Conservation (phyloP, 2,888 invertebrate genomes). For the Pharmacophagus antenor region DNA sequence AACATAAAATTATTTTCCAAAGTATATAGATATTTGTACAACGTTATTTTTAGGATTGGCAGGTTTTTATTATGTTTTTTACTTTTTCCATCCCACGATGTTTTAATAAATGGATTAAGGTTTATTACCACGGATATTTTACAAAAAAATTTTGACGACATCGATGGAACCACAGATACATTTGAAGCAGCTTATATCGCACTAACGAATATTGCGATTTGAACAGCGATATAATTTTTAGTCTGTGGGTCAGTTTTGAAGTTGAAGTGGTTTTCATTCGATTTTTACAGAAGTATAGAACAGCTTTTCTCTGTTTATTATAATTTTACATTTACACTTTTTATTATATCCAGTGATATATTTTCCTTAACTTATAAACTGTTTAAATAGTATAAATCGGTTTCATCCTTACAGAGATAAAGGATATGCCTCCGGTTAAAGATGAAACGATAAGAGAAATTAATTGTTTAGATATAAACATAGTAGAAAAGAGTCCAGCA, state of each 20-base stretch:
- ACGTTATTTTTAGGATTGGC: too few species aligned
- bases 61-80: too few species aligned
- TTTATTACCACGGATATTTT: too few species aligned
- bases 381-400: conserved; percentile 26
- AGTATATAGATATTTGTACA: too few species aligned
- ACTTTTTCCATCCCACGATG: too few species aligned
- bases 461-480: conserved; percentile 73
- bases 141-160: neutral
- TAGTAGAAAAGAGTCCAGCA: conserved; percentile 72
- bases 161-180: neutral
- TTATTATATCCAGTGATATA: conserved; percentile 7
- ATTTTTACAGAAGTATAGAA: conserved; percentile 23
- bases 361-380: conserved; percentile 32
- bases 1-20: too few species aligned
- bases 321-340: conserved; percentile 6
- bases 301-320: conserved; percentile 22
- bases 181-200: neutral
- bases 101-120: too few species aligned
- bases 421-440: conserved; percentile 79
- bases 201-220: neutral
- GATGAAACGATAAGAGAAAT: conserved; percentile 74
- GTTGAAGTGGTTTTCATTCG: conserved; percentile 28
- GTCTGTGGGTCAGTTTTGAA: conserved; percentile 5
- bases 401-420: conserved; percentile 34
- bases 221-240: conserved; percentile 10